phyloP scores from a whole-genome alignment of 2,888 invertebrate genomes.

The Diachrysia chrysitis region DNA sequence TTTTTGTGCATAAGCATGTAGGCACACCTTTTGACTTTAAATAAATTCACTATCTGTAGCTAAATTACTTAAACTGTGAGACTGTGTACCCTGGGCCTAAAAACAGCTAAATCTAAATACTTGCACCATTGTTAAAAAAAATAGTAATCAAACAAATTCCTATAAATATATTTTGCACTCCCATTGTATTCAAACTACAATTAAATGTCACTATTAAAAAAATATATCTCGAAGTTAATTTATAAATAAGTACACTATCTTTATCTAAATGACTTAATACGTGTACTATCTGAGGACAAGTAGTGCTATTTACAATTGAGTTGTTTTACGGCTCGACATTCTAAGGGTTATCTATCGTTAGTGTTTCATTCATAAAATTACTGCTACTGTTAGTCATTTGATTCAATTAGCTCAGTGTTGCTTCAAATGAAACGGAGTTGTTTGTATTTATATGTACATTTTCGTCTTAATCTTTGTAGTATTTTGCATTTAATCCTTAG shows the following conservation, averaged over 20 bases:
- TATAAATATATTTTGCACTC: too few species aligned
- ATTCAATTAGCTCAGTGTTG: constrained; percentile 35
- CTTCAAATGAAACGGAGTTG: constrained; percentile 21
- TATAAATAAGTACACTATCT: too few species aligned
- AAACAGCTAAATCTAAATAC: too few species aligned
- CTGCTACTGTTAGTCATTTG: constrained; percentile 40
- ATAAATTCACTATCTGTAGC: constrained; percentile 17
- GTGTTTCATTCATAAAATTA: constrained; percentile 44
- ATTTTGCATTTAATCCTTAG: background rate
- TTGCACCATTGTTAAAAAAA: too few species aligned
- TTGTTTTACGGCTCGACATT: constrained; percentile 28
- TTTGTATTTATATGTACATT: constrained; percentile 11
- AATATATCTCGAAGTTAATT: too few species aligned
- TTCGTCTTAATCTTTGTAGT: background rate
- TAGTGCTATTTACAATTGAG: constrained; percentile 43
- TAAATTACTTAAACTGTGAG: too few species aligned
- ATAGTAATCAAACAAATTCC: too few species aligned
- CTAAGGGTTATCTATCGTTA: constrained; percentile 30
- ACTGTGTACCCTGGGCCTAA: too few species aligned
- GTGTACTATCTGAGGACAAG: constrained; percentile 19
- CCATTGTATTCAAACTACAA: too few species aligned
- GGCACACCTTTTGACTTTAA: too few species aligned
- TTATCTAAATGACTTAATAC: constrained; percentile 4
- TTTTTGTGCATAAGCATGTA: constrained; percentile 15
- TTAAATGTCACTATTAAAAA: too few species aligned